Conservation (phyloP, 2,797 vertebrate species). For the Adrianichthys oophorus region DNA sequence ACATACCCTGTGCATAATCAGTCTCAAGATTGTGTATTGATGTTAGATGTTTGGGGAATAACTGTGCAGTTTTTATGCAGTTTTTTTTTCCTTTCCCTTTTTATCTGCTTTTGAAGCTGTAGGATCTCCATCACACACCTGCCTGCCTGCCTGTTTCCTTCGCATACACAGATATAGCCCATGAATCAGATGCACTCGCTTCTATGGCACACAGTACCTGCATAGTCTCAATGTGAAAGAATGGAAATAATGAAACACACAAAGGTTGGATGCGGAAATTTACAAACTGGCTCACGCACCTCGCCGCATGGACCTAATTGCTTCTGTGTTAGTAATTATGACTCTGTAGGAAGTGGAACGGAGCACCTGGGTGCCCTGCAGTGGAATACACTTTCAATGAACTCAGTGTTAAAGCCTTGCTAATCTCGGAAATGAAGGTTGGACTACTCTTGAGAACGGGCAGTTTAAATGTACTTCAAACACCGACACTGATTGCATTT, state of each 20-base stretch:
- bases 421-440: constrained; percentile 48
- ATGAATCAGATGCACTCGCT: not conserved
- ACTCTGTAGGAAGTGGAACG: constrained; percentile 67
- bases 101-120: constrained; percentile 12
- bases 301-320: constrained; percentile 69
- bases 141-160: not conserved
- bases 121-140: constrained; percentile 3
- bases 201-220: constrained; percentile 12
- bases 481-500: constrained; percentile 11
- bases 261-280: constrained; percentile 22
- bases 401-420: constrained; percentile 54
- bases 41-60: not conserved
- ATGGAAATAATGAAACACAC: constrained; percentile 16
- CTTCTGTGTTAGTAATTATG: constrained; percentile 74
- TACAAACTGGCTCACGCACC: constrained; percentile 20
- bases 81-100: constrained; percentile 5
- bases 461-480: constrained; percentile 42
- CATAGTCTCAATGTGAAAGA: constrained; percentile 17
- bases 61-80: constrained; percentile 4
- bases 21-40: constrained; percentile 3
- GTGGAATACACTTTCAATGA: constrained; percentile 70
- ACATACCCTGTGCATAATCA: constrained; percentile 1
- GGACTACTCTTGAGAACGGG: constrained; percentile 23
- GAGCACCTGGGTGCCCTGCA: constrained; percentile 71
- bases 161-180: not conserved